phyloP scores from a whole-genome alignment of 2,797 vertebrate species.

The Agapornis canus region DNA sequence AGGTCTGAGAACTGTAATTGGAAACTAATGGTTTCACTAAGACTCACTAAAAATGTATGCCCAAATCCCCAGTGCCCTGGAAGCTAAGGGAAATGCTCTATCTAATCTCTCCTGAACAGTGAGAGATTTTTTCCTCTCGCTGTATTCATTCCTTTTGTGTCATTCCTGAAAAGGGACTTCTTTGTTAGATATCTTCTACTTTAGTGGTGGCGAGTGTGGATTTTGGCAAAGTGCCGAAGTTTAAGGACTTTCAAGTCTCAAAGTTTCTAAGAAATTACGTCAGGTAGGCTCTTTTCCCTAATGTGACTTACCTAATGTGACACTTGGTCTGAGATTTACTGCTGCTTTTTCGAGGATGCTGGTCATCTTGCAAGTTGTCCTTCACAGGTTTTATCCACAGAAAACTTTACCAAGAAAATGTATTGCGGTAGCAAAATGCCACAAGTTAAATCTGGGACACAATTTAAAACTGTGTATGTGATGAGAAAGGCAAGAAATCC shows the following conservation, averaged over 20 bases:
- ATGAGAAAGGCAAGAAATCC: neutral
- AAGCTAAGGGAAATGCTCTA: neutral
- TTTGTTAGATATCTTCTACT: constrained; percentile 35
- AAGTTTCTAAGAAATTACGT: constrained; percentile 52
- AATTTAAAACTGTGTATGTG: neutral
- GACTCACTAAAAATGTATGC: neutral
- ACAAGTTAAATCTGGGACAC: neutral
- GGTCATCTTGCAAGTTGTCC: neutral
- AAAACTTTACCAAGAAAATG: neutral
- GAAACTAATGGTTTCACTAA: constrained; percentile 18
- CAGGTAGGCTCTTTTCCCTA: constrained; percentile 39
- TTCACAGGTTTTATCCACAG: neutral
- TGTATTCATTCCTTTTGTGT: constrained; percentile 32
- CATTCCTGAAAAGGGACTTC: constrained; percentile 57
- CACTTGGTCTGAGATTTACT: constrained; percentile 7
- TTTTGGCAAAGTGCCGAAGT: constrained; percentile 21
- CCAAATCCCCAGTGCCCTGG: neutral
- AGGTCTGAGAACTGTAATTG: neutral
- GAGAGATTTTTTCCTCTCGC: neutral
- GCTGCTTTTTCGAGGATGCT: neutral
- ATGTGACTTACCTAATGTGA: constrained; percentile 42
- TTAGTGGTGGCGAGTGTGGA: constrained; percentile 32
- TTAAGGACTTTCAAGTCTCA: constrained; percentile 11
- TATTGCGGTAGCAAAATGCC: neutral
- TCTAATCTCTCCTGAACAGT: constrained; percentile 10